Evolutionary conservation across 2,888 invertebrate species (phyloP), one percentile per base, ranked within the genome.

Genomic region (Deilephila elpenor): DNA sequence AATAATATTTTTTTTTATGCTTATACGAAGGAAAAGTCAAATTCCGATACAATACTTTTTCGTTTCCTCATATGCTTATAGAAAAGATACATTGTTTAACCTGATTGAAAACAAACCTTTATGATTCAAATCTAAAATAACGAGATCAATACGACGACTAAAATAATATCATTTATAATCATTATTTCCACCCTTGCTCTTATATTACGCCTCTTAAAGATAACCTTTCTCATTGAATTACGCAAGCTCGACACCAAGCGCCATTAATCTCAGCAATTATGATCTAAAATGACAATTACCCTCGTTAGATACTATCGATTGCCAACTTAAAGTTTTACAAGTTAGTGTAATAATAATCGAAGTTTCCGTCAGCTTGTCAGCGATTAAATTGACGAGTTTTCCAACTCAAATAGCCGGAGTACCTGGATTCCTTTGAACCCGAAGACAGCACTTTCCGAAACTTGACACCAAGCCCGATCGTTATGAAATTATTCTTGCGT

Each of bases 331-430:
- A 71, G n/a, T 37, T 64, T 70, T 72, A 60, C 20, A 70, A 71
- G 56, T 64, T 32, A 32, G 62, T 74, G 67, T 60, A 60, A 62
- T 71, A 72, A 72, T 64, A 74, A 67, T 62, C 70, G 60, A 60
- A 44, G 59, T 44, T 32, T 59, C 71, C 59, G 71, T 51, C 71
- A 71, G 71, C 67, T 56, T 53, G 67, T 67, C 59, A 25, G 73
- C 59, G 34, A 67, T 62, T 32, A 70, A 74, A 72, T 72, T 59
- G 72, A 72, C 74, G 70, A 72, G 61, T 72, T 74, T 71, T 60
- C 67, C 60, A 72, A 74, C 56, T 74, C 72, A 70, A 59, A 59
- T 51, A 70, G 32, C 25, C 72, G 20, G 3, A 37, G 67, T 67
- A 67, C 67, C 67, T 67, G 67, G 67, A 67, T 51, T 67, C 67